Percentiles rank a stretch among this genome's conserved stretches.
phyloP scores from a whole-genome alignment of 2,113 vertebrate species.

The Pteruthius melanotis region DNA sequence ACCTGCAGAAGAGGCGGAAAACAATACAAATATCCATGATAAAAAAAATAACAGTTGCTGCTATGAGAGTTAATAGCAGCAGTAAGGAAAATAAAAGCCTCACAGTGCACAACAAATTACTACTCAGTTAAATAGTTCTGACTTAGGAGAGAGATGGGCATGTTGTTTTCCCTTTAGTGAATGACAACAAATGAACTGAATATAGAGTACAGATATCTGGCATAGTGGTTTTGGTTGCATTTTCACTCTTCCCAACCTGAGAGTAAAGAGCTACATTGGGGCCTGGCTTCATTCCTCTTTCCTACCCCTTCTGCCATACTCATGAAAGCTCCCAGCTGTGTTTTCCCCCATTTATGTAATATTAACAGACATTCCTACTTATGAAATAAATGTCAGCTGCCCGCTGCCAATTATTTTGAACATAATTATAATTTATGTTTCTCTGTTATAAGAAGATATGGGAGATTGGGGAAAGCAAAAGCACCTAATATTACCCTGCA shows the following conservation, averaged over 20 bases:
- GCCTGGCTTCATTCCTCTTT: neutral
- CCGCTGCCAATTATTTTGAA: neutral
- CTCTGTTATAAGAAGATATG: neutral
- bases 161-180: neutral
- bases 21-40: neutral
- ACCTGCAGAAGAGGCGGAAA: neutral
- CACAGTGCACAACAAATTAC: neutral
- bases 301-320: neutral
- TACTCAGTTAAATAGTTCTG: neutral
- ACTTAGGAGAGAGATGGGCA: neutral
- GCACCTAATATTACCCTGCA: neutral
- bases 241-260: neutral
- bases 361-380: constrained; percentile 4
- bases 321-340: neutral
- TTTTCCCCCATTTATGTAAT: neutral
- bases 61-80: neutral
- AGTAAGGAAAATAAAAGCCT: neutral
- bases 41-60: neutral
- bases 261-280: neutral
- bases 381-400: constrained; percentile 29
- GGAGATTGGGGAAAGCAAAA: neutral
- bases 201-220: neutral
- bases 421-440: neutral
- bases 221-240: neutral
- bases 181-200: neutral